Evolutionary conservation across 2,888 invertebrate genomes (phyloP).

Genomic region (Nudaria mundana): DNA sequence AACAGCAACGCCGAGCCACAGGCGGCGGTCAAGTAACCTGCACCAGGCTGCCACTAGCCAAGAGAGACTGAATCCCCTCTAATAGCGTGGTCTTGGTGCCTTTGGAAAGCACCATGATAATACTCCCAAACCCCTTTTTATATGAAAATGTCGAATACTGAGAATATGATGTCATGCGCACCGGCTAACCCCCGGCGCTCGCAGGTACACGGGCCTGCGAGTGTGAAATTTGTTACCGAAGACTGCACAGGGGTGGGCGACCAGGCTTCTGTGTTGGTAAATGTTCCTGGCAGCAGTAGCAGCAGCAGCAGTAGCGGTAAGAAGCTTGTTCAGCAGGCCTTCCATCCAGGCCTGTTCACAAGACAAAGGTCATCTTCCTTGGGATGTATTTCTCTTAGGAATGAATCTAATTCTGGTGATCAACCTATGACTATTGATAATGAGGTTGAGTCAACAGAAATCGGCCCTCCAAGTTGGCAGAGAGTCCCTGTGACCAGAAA

Average conservation of each 20-base stretch:
- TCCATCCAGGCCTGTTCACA: not conserved
- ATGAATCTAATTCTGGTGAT: no score
- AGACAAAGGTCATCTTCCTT: not conserved
- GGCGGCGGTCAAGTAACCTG: slow-evolving; percentile 6
- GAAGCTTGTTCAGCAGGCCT: not conserved
- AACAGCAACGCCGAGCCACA: slow-evolving; percentile 1
- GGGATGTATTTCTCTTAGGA: no score
- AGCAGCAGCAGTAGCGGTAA: no score
- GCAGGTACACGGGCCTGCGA: slow-evolving; percentile 17
- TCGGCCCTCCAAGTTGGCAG: no score
- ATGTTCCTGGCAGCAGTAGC: not conserved
- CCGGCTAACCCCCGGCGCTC: slow-evolving; percentile 28
- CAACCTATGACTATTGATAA: no score
- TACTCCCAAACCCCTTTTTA: not conserved
- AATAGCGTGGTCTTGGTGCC: not conserved
- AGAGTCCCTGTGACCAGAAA: not conserved
- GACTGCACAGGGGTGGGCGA: slow-evolving; percentile 10
- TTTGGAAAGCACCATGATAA: not conserved
- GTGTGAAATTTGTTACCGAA: slow-evolving; percentile 15
- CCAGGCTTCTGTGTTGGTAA: slow-evolving; percentile 8
- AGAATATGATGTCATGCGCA: slow-evolving; percentile 15
- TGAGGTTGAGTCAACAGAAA: no score
- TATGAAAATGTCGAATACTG: not conserved
- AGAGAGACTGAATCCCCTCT: not conserved
- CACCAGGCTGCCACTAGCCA: not conserved